These are phyloP conservation scores for Diarsia dahlii DNA, from an alignment of 2,888 invertebrate genomes.

Conservation along the genomic window DNA sequence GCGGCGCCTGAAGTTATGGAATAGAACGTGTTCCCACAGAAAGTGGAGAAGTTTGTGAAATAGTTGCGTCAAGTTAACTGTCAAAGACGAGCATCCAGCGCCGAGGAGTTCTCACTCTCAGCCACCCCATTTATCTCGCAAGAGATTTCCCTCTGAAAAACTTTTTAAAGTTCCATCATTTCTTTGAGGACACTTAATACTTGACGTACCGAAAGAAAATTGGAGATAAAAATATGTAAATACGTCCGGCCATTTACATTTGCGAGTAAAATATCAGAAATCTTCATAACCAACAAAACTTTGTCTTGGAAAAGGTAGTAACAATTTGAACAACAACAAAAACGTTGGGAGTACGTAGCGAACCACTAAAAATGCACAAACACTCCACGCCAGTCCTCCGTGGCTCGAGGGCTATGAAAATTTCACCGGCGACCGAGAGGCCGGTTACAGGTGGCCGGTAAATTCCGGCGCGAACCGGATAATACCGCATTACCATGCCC, in stretches of 20 bases:
- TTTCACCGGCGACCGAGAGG: constrained; percentile 74
- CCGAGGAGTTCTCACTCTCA: constrained; percentile 26
- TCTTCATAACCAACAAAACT: constrained; percentile 53
- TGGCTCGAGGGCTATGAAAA: constrained; percentile 80
- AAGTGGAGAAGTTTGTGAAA: constrained; percentile 59
- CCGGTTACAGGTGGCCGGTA: constrained; percentile 86
- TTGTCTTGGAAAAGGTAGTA: constrained; percentile 47
- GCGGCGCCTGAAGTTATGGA: constrained; percentile 48
- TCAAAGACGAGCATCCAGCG: constrained; percentile 50
- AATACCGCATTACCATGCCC: constrained; percentile 72
- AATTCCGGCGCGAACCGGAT: constrained; percentile 78
- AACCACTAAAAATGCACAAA: constrained; percentile 79
- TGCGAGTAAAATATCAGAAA: constrained; percentile 33
- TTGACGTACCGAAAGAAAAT: constrained; percentile 53
- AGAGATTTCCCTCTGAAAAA: constrained; percentile 49
- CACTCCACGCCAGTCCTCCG: constrained; percentile 73
- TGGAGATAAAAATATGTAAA: constrained; percentile 62
- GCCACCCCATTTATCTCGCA: constrained; percentile 45
- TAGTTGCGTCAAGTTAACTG: constrained; percentile 62
- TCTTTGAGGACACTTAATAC: constrained; percentile 54
- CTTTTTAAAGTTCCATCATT: constrained; percentile 58
- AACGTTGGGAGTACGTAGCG: constrained; percentile 39
- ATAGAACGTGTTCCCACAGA: constrained; percentile 52
- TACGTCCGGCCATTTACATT: constrained; percentile 46
- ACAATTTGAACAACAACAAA: constrained; percentile 61